Percentiles rank a stretch among this genome's conserved stretches.
Evolutionary conservation across 2,797 vertebrate genomes (phyloP).

Genomic region (Ceryle rudis): DNA sequence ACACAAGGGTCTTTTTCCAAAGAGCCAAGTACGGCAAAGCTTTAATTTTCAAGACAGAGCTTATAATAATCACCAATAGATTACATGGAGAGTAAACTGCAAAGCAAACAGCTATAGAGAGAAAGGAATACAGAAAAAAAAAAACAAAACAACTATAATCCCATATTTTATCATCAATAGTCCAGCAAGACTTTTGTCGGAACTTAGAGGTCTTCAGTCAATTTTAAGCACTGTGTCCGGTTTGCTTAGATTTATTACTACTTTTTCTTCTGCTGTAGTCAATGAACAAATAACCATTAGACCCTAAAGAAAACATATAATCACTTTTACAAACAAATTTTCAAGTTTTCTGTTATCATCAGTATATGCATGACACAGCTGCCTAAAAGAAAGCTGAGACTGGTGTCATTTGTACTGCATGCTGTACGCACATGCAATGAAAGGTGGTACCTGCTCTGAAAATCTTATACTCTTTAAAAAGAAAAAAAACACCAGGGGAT

Average conservation of each 20-base stretch:
- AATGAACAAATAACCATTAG: not conserved
- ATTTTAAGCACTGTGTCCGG: not conserved
- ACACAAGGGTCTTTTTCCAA: fast-evolving
- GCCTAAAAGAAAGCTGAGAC: not conserved
- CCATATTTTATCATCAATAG: not conserved
- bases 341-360: not conserved
- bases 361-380: not conserved
- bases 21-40: not conserved
- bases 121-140: not conserved
- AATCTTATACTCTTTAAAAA: not conserved
- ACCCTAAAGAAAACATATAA: fast-evolving
- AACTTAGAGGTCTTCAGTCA: not conserved
- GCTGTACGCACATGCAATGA: not conserved
- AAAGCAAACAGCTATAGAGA: not conserved
- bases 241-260: not conserved
- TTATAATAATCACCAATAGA: not conserved
- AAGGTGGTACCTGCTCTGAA: not conserved
- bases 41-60: not conserved
- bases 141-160: not conserved
- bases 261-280: not conserved
- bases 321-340: not conserved
- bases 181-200: not conserved
- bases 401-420: not conserved
- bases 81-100: not conserved
- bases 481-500: not conserved